Evolutionary conservation across 2,113 vertebrate species (phyloP), one percentile per base, ranked within the genome.

Genomic region (Anolis sagrei): DNA sequence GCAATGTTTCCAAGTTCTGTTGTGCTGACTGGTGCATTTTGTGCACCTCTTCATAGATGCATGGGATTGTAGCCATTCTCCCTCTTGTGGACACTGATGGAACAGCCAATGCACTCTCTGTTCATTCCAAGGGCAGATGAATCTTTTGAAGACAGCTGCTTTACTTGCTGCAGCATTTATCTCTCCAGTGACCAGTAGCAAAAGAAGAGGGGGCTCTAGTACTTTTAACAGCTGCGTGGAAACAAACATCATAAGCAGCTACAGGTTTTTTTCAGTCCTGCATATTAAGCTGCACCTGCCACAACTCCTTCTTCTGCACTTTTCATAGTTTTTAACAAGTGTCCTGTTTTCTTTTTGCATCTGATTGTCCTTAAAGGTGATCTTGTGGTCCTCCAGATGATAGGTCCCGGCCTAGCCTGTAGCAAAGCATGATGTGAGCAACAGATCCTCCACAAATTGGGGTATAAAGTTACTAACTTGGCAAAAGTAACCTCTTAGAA

Each of bases 1-100:
- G 11, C 54, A 58, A 16, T 13, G 14, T 58, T 68, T 68, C 64
- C 6, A 5, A 23, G 21, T 66, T 66, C 64, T 25, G 21, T 23
- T 78, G 5, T 78, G 64, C 62, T 21, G 27, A 8, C 11, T 61
- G 64, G 48, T 21, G 27, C 8, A 32, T 73, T 79, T 64, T 13
- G 69, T 58, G 29, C 5, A 2, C 54, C 5, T 48, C 13, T 76
- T 74, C 13, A 19, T 48, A 34, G 72, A 76, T 51, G 16, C 34
- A 10, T 14, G 16, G 54, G 61, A 7, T 34, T 75, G 36, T 44
- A 68, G 39, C 48, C 9, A 18, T 62, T 39, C n/a, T 81, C 84
- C 84, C 54, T 75, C 84, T 86, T 51, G 84, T 75, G 84, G 78
- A 48, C 49, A 25, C 29, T 54, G 32, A 11, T 81, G 70, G 78